A percentile compares a stretch with the other conserved stretches of the same genome.
These are phyloP conservation scores for Calidris pygmaea DNA, from an alignment of 2,113 vertebrate genomes.

Conservation along the genomic window DNA sequence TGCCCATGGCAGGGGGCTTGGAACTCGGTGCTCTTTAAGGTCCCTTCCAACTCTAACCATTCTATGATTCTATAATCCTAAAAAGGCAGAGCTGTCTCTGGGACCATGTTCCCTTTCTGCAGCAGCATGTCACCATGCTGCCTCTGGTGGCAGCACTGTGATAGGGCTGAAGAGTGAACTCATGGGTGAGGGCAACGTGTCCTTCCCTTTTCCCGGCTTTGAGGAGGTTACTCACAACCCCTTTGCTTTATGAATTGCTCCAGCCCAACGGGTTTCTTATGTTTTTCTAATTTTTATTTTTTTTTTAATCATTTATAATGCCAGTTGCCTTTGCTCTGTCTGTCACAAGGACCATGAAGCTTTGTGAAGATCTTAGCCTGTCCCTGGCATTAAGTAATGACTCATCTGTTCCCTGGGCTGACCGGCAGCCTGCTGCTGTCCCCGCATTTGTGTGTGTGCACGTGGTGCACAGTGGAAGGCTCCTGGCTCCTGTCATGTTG, in stretches of 20 bases:
- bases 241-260: not conserved
- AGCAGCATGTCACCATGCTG: rapidly evolving
- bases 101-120: not conserved
- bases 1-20: too few species aligned
- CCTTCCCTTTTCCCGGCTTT: not conserved
- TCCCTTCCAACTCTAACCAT: too few species aligned
- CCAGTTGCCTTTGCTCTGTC: not conserved
- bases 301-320: rapidly evolving
- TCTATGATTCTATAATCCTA: not conserved
- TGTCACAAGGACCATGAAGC: not conserved
- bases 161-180: not conserved
- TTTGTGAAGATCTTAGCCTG: not conserved
- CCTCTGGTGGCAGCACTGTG: not conserved
- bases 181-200: rapidly evolving
- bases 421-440: not conserved
- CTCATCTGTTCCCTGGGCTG: not conserved
- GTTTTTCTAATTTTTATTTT: not conserved
- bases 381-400: not conserved
- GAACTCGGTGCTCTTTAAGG: too few species aligned
- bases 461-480: not conserved
- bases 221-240: not conserved
- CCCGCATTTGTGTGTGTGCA: not conserved
- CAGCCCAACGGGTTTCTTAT: not conserved
- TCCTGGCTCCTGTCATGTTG: not conserved
- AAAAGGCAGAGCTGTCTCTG: not conserved